Percentiles rank a stretch among this genome's conserved stretches.
phyloP scores from a whole-genome alignment of 2,888 invertebrate species.

The Clitarchus hookeri region DNA sequence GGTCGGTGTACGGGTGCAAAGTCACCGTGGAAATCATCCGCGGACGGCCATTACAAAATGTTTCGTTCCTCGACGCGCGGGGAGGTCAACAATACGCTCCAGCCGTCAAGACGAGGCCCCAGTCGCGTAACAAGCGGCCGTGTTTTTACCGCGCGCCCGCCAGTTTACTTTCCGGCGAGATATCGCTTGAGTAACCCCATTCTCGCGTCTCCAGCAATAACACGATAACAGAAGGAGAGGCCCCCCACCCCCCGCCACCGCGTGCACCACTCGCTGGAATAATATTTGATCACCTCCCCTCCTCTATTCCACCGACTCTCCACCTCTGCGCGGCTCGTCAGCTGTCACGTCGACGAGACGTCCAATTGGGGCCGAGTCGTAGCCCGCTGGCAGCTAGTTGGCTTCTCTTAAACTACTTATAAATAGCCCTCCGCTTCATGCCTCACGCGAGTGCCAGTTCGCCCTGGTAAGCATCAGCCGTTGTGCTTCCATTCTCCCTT shows the following conservation, averaged over 20 bases:
- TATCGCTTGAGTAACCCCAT: not conserved
- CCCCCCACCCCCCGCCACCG: not conserved
- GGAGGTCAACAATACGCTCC: too few relatives aligned
- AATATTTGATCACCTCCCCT: not conserved
- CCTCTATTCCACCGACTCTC: not conserved
- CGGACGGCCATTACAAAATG: not conserved
- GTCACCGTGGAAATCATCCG: not conserved
- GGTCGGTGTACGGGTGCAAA: too few relatives aligned
- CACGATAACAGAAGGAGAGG: not conserved
- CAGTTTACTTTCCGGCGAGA: not conserved
- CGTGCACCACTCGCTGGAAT: not conserved
- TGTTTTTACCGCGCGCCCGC: too few relatives aligned
- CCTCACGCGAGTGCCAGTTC: too few relatives aligned
- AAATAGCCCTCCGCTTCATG: not conserved
- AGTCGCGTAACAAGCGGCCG: too few relatives aligned
- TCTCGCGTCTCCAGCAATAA: not conserved
- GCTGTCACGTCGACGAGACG: not conserved
- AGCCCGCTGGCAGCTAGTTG: not conserved
- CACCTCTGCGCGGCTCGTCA: not conserved
- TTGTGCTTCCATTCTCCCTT: too few relatives aligned
- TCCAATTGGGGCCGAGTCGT: not conserved
- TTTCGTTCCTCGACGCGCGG: not conserved
- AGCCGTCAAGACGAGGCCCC: too few relatives aligned
- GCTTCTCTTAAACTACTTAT: not conserved
- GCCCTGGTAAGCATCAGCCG: too few relatives aligned